Evolutionary conservation across 1,140 invertebrate species (phyloP).

Genomic region (Bombyx mandarina): DNA sequence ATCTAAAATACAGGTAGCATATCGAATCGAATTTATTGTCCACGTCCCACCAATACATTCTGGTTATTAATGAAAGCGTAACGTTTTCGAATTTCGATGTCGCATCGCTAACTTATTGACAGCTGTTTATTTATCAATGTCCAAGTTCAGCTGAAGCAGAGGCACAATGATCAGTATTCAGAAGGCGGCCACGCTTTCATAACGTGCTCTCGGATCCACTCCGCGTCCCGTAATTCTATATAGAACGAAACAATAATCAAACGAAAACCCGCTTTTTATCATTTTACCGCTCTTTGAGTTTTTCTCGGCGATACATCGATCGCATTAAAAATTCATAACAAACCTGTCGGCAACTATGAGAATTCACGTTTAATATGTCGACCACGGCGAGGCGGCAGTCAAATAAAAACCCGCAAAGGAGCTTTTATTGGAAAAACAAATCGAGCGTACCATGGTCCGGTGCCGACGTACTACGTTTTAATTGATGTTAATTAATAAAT

Average conservation of each 20-base stretch:
- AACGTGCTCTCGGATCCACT: constrained; percentile 10
- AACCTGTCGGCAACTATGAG: constrained; percentile 26
- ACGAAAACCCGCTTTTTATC: constrained; percentile 23
- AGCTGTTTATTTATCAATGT: constrained; percentile 58
- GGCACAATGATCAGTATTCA: constrained; percentile 44
- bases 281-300: constrained; percentile 21
- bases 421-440: constrained; percentile 42
- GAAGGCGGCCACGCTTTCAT: constrained; percentile 27
- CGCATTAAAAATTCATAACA: constrained; percentile 30
- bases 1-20: constrained; percentile 57
- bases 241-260: constrained; percentile 27
- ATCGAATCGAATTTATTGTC: constrained; percentile 36
- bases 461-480: constrained; percentile 43
- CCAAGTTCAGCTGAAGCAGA: constrained; percentile 26
- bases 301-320: constrained; percentile 10
- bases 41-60: constrained; percentile 44
- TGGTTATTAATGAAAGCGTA: constrained; percentile 51
- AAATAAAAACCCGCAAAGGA: constrained; percentile 25
- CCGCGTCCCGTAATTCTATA: constrained; percentile 11
- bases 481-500: constrained; percentile 66
- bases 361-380: constrained; percentile 28
- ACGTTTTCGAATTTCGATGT: constrained; percentile 43
- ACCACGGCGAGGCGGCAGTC: constrained; percentile 28
- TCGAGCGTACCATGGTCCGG: constrained; percentile 31
- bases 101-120: constrained; percentile 39